A percentile compares a stretch with the other conserved stretches of the same genome.
Evolutionary conservation across 2,888 invertebrate species (phyloP).

Genomic region (Sphaerophoria rueppellii): DNA sequence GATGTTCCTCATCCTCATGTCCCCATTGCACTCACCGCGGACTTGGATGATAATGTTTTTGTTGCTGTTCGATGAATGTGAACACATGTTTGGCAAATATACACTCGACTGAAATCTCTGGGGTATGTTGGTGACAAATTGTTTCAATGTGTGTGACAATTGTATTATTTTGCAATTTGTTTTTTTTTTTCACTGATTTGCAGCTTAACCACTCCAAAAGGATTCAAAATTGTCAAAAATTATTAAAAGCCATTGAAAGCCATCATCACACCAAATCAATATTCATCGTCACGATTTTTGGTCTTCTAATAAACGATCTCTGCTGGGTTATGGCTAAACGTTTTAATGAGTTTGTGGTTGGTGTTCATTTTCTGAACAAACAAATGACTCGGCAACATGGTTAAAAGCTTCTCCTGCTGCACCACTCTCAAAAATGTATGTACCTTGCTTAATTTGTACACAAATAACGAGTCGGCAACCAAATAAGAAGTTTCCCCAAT

Average conservation of each 20-base stretch:
- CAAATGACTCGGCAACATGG: constrained; percentile 42
- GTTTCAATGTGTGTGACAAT: constrained; percentile 60
- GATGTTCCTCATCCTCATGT: constrained; percentile 12
- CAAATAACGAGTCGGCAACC: constrained; percentile 47
- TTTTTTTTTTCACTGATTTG: too few species aligned
- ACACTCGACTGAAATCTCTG: constrained; percentile 66
- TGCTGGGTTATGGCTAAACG: constrained; percentile 46
- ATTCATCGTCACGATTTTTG: constrained; percentile 57
- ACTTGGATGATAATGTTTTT: constrained; percentile 19
- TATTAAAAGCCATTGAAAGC: too few species aligned
- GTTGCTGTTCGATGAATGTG: constrained; percentile 49
- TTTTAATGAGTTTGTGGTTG: constrained; percentile 69
- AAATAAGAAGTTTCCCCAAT: constrained; percentile 36
- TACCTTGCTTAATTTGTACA: constrained; percentile 51
- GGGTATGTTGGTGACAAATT: constrained; percentile 69
- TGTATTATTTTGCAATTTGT: constrained; percentile 22
- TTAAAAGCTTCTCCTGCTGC: constrained; percentile 50
- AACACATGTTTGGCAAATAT: constrained; percentile 60
- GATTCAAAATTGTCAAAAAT: too few species aligned
- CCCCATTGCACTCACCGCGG: not conserved
- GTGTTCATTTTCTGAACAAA: constrained; percentile 51
- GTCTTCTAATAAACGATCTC: constrained; percentile 39
- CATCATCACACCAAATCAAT: constrained; percentile 40
- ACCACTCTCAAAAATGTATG: constrained; percentile 22
- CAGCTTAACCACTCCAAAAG: too few species aligned